Percentiles rank a stretch among this genome's conserved stretches.
Conservation (phyloP, 2,888 invertebrate species). For the Callyntrura sp. region DNA sequence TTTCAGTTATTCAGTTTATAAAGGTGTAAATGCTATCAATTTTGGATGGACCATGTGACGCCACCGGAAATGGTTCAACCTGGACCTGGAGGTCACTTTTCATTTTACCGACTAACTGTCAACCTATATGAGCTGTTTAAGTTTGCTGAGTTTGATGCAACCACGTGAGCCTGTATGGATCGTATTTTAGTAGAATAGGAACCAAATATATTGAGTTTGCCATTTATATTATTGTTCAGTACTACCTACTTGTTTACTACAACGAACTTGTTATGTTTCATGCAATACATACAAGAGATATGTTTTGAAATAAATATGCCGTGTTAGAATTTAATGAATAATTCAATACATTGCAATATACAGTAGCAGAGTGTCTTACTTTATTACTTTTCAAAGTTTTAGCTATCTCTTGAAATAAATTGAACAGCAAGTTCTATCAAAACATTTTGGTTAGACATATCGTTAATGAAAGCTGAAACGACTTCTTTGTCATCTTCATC, state of each 20-base stretch:
- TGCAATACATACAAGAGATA: not conserved
- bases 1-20: no score
- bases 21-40: no score
- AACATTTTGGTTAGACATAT: conserved; percentile 44
- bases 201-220: not conserved
- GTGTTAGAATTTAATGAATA: not conserved
- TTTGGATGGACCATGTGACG: no score
- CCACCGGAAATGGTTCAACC: no score
- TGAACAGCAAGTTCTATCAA: conserved; percentile 63
- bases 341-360: not conserved
- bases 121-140: no score
- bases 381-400: no score
- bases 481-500: conserved; percentile 2
- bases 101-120: no score
- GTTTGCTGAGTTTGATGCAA: no score
- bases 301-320: not conserved
- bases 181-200: not conserved
- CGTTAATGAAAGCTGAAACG: conserved; percentile 32
- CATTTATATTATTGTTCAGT: no score
- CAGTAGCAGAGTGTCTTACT: not conserved
- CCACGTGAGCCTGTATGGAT: no score
- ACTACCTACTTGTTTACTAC: no score
- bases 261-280: not conserved
- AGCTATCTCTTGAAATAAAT: conserved; percentile 59
- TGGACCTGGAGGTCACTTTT: no score